Evolutionary conservation across 2,797 vertebrate genomes (phyloP), one percentile per base, ranked within the genome.

Genomic region (Bradypodion pumilum): DNA sequence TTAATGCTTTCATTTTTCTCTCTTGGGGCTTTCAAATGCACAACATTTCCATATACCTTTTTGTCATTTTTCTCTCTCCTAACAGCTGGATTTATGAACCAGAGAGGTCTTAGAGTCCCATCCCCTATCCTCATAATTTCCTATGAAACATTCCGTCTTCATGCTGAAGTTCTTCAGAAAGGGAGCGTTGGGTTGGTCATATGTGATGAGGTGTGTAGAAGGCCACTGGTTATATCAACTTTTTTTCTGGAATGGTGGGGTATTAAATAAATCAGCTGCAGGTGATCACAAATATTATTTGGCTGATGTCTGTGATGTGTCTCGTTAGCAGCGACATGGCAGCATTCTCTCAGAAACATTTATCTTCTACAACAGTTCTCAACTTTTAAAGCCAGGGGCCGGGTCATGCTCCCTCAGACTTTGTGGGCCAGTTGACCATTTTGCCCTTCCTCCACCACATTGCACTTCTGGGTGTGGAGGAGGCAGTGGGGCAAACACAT

Each of bases 131-230:
- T 99, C 59, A 98, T 99, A 70, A 98, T 99, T 91, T 99, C 98
- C 63, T 99, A 99, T 5, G 98, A 99, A 93, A 99, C 98, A 0
- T 99, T 99, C 86, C 97, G 98, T 1, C 96, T 99, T n/a, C 98
- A 99, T 0, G 94, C 98, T 0, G 95, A 94, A 25, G 96, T 97
- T 46, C 95, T 99, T 80, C 98, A 98, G 95, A 97, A 94, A 90
- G 98, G 98, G 63, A 97, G 94, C 74, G 97, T 99, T 44, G 98
- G 98, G 32, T 94, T 99, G 63, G 96, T 99, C 88, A 98, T 99
- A 86, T 99, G 98, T 93, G 98, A 99, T 7, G 98, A 99, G 98
- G 98, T 98, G 95, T 69, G 80, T 74, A 40, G 91, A 91, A 0
- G 8, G 35, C 9, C 3, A 9, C 63, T 68, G 21, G 1, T 69